phyloP scores from a whole-genome alignment of 2,113 vertebrate species.

The Pachyramphus minor region DNA sequence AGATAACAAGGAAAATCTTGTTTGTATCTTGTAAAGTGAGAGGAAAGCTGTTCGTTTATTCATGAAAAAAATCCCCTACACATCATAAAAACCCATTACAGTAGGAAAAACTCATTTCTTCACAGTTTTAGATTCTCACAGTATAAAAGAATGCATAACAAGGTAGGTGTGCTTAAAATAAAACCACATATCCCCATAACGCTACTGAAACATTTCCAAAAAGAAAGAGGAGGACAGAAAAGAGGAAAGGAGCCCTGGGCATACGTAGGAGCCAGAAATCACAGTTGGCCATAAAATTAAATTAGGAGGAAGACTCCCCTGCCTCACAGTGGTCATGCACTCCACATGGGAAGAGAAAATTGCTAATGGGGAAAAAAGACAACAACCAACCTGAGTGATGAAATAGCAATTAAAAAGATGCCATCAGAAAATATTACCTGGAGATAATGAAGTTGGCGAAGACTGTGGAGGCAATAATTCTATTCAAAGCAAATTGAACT shows the following conservation, averaged over 20 bases:
- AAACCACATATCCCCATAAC: not conserved
- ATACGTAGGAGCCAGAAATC: not conserved
- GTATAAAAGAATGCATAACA: not conserved
- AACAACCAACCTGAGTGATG: not conserved
- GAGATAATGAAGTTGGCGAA: constrained; percentile 1
- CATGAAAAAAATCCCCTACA: not conserved
- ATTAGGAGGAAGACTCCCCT: not conserved
- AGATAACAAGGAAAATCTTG: not conserved
- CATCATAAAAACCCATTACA: not conserved
- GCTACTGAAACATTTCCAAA: not conserved
- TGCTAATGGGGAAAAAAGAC: not conserved
- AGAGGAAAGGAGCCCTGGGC: not conserved
- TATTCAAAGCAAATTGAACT: constrained; percentile 27
- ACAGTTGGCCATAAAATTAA: not conserved
- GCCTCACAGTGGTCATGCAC: not conserved
- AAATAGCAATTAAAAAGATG: constrained; percentile 54
- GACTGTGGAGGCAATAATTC: not conserved
- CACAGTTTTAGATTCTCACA: not conserved
- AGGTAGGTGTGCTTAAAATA: not conserved
- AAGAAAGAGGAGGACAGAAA: not conserved
- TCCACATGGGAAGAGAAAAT: not conserved
- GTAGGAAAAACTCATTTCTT: not conserved
- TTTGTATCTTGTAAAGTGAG: not conserved
- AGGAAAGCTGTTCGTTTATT: constrained; percentile 3
- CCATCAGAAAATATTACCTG: constrained; percentile 16